Conservation (phyloP, 2,113 vertebrate species). For the Sylvilagus bachmani region DNA sequence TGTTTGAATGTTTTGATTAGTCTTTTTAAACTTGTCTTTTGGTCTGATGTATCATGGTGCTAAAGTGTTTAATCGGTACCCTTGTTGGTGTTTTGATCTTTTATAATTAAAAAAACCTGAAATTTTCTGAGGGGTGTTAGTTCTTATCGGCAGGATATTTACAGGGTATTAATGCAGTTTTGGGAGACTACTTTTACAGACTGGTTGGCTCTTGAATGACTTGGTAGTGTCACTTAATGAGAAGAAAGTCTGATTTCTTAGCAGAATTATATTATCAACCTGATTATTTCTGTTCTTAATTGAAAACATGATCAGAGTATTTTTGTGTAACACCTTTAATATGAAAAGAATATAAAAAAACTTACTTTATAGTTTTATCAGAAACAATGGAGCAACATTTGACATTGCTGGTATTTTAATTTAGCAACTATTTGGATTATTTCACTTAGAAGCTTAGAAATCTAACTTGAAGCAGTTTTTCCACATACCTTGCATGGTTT, state of each 20-base stretch:
- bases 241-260: slow-evolving; percentile 2
- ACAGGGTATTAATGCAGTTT: neutral
- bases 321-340: neutral
- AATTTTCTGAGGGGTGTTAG: neutral
- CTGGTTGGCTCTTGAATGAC: neutral
- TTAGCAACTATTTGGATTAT: slow-evolving; percentile 60
- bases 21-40: neutral
- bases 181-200: neutral
- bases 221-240: neutral
- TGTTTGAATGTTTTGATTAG: neutral
- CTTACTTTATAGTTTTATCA: neutral
- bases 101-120: neutral
- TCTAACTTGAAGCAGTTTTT: neutral
- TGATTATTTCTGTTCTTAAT: neutral
- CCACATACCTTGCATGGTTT: neutral
- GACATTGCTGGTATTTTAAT: slow-evolving; percentile 33
- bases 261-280: neutral
- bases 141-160: neutral
- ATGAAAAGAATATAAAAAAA: neutral
- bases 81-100: slow-evolving; percentile 17
- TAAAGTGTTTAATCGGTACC: neutral
- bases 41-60: neutral
- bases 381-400: neutral
- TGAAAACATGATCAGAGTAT: neutral
- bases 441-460: neutral